Percentiles rank a stretch among this genome's conserved stretches.
These are phyloP conservation scores for Onychomys leucogaster DNA, from an alignment of 2,797 vertebrate genomes.

Conservation along the genomic window DNA sequence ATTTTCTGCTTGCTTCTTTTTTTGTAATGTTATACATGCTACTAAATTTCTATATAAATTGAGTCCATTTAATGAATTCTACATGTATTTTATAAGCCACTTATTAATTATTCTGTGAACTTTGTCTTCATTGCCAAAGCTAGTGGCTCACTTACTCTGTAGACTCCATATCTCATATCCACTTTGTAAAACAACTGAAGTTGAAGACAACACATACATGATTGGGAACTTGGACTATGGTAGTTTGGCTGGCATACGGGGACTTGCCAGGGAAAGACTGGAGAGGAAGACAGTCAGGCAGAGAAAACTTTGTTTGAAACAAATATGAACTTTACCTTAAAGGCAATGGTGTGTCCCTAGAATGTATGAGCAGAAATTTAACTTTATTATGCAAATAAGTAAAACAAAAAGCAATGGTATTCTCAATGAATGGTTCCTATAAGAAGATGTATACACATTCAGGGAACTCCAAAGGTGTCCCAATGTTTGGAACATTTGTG, in stretches of 20 bases:
- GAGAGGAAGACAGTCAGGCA: neutral
- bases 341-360: neutral
- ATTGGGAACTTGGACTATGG: neutral
- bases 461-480: neutral
- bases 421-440: neutral
- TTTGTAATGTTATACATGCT: neutral
- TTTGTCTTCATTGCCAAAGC: neutral
- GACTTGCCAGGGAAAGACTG: neutral
- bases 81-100: neutral
- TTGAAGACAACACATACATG: neutral
- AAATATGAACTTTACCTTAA: constrained; percentile 20
- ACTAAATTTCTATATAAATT: neutral
- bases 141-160: neutral
- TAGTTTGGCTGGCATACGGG: neutral
- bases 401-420: neutral
- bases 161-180: neutral
- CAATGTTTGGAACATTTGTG: no score
- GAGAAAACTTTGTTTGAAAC: neutral
- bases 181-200: neutral
- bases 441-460: neutral
- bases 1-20: neutral
- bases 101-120: neutral
- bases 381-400: neutral
- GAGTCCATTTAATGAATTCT: neutral
- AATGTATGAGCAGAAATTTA: neutral